Evolutionary conservation across 2,888 invertebrate species (phyloP).

Genomic region (Pomacea canaliculata): DNA sequence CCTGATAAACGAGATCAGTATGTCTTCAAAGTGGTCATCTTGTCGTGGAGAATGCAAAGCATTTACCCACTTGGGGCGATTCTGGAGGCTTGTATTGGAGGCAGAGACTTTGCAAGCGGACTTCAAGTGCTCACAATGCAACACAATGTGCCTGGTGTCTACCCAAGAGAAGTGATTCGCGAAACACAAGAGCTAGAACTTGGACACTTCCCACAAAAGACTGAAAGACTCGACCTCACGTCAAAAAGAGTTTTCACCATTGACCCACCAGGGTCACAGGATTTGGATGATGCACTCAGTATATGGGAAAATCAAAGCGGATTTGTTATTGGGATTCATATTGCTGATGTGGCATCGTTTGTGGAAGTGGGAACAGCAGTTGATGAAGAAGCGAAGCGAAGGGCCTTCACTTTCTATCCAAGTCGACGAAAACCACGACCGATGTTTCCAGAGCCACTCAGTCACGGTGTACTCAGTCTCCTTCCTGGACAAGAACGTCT

Average conservation of each 20-base stretch:
- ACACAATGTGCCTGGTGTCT: neutral
- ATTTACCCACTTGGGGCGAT: conserved; percentile 46
- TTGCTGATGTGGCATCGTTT: conserved; percentile 45
- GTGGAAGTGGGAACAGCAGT: conserved; percentile 36
- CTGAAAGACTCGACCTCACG: conserved; percentile 33
- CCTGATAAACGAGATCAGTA: conserved; percentile 36
- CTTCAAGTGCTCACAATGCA: conserved; percentile 21
- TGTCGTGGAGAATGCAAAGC: conserved; percentile 38
- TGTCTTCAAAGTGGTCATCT: conserved; percentile 44
- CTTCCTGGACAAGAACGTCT: conserved; percentile 38
- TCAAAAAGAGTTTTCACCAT: conserved; percentile 42
- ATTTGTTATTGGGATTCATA: conserved; percentile 44
- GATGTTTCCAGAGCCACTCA: conserved; percentile 51
- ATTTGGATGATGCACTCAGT: conserved; percentile 48
- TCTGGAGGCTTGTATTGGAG: conserved; percentile 37
- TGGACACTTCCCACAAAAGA: too few relatives aligned
- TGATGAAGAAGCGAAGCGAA: conserved; percentile 41
- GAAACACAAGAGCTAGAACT: conserved; percentile 1
- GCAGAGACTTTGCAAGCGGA: conserved; percentile 17
- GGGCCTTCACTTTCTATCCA: conserved; percentile 41
- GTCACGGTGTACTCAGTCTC: conserved; percentile 42
- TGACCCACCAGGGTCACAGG: conserved; percentile 40
- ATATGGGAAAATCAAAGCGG: conserved; percentile 31
- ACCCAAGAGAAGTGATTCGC: neutral
- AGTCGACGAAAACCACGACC: conserved; percentile 30